These are phyloP conservation scores for Diplodus sargus DNA, from an alignment of 2,797 vertebrate species.

Conservation along the genomic window DNA sequence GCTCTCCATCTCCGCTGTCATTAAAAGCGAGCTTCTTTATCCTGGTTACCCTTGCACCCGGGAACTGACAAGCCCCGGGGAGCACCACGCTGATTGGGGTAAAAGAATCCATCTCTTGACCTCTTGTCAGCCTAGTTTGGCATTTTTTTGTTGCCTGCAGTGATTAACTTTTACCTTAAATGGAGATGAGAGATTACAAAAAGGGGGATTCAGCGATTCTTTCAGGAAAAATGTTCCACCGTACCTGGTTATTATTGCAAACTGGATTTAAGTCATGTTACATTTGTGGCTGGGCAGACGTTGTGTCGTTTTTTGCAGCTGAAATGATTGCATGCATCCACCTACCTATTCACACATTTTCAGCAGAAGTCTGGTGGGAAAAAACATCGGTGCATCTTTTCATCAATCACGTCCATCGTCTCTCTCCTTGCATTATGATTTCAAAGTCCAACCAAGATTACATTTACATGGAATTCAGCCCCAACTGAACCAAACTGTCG, in stretches of 20 bases:
- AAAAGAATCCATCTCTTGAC: constrained; percentile 10
- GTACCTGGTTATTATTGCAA: background rate
- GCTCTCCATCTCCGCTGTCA: constrained; percentile 20
- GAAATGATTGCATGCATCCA: background rate
- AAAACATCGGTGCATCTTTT: background rate
- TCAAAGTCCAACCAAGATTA: background rate
- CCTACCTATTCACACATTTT: background rate
- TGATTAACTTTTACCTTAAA: background rate
- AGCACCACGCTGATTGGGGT: constrained; percentile 26
- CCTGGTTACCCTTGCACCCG: constrained; percentile 33
- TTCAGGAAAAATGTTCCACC: background rate
- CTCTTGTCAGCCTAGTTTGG: constrained; percentile 20
- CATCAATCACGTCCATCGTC: background rate
- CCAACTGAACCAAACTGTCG: background rate
- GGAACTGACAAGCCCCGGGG: constrained; percentile 20
- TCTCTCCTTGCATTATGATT: background rate
- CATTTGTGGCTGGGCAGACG: background rate
- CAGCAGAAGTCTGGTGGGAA: background rate
- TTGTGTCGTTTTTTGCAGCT: background rate
- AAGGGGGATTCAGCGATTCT: background rate
- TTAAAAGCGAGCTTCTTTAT: constrained; percentile 39
- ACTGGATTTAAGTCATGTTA: background rate
- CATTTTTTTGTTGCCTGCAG: background rate
- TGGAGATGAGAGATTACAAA: background rate
- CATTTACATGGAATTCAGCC: background rate